These are phyloP conservation scores for Apomyelois bistriatella DNA, from an alignment of 2,888 invertebrate species.

Conservation along the genomic window DNA sequence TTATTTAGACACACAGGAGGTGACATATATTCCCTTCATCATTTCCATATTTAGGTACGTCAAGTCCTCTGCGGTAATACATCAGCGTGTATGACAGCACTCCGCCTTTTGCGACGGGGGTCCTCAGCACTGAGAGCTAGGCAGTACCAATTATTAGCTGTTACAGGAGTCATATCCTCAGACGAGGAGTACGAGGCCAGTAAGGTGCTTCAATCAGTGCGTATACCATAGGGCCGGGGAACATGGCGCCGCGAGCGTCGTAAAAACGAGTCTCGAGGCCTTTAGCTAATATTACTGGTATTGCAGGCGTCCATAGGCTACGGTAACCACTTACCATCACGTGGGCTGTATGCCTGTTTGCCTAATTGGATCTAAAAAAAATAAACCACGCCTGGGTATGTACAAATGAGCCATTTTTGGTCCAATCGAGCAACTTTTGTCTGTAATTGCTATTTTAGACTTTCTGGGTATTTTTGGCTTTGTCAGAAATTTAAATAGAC, in stretches of 20 bases:
- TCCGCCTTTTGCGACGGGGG: constrained; percentile 84
- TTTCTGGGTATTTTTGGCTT: too few species aligned
- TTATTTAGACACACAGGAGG: too few species aligned
- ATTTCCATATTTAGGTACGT: constrained; percentile 40
- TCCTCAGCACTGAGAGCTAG: constrained; percentile 88
- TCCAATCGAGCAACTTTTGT: too few species aligned
- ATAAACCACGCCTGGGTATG: not conserved
- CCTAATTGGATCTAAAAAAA: too few species aligned
- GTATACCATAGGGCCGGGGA: constrained; percentile 83
- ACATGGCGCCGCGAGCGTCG: constrained; percentile 17
- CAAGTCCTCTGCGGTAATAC: constrained; percentile 45
- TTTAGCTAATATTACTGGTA: too few species aligned
- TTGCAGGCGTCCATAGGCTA: too few species aligned
- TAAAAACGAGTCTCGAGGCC: not conserved
- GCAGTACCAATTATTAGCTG: constrained; percentile 93
- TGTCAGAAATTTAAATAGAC: too few species aligned
- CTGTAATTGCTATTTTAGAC: too few species aligned
- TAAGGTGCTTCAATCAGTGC: constrained; percentile 86
- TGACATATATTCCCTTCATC: too few species aligned
- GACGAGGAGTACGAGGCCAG: constrained; percentile 90
- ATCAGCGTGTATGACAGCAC: constrained; percentile 39
- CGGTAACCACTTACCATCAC: too few species aligned
- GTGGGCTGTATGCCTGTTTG: too few species aligned
- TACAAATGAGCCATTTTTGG: too few species aligned
- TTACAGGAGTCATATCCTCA: constrained; percentile 85